A percentile compares a stretch with the other conserved stretches of the same genome.
phyloP scores from a whole-genome alignment of 2,113 vertebrate genomes.

The Pelodiscus sinensis region DNA sequence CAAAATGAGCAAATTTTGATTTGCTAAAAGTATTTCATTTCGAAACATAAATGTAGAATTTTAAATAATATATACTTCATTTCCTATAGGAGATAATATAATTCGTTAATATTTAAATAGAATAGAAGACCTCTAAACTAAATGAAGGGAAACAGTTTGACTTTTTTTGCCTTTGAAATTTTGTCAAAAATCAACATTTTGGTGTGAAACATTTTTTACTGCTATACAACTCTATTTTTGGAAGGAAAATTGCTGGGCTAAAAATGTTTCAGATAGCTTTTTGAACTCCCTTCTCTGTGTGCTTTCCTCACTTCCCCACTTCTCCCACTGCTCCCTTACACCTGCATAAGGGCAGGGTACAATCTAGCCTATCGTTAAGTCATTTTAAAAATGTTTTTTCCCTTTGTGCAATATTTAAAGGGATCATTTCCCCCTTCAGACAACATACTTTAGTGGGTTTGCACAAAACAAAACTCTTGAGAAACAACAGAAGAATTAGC shows the following conservation, averaged over 20 bases:
- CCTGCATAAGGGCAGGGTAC: not conserved
- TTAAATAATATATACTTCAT: not conserved
- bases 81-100: not conserved
- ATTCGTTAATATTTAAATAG: not conserved
- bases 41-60: not conserved
- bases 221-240: conserved; percentile 36
- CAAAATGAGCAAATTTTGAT: not conserved
- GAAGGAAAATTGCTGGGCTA: conserved; percentile 30
- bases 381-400: not conserved
- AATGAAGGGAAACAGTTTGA: not conserved
- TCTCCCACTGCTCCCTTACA: not conserved
- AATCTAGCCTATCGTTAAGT: not conserved
- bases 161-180: not conserved
- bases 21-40: not conserved
- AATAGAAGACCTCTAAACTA: not conserved
- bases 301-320: not conserved
- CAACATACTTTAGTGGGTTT: not conserved
- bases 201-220: conserved; percentile 7
- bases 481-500: not conserved
- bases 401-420: not conserved
- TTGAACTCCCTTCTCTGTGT: not conserved
- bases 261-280: conserved; percentile 23
- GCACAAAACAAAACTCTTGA: not conserved
- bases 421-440: not conserved
- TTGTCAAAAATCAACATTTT: conserved; percentile 15